Base-by-base conservation (phyloP, 2,888 invertebrate genomes). In the Orthonevra nobilis region DNA sequence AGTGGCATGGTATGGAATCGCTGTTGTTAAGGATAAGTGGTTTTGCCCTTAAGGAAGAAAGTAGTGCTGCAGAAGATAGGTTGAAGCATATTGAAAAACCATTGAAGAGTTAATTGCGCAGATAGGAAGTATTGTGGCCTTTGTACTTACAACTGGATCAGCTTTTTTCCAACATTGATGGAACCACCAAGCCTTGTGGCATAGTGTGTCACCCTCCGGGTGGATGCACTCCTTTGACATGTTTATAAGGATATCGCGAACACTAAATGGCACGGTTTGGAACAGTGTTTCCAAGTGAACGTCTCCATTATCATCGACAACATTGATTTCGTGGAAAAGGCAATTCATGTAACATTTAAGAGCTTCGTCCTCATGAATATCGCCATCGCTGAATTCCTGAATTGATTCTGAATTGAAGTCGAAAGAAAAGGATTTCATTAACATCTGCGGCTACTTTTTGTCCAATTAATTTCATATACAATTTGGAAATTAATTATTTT, bases 271-370 rank as follows among this genome's bases (percentile, higher is more conserved):
- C 23, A 85, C 17, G 6, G 81, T 54, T 10, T 81, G 81, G 14
- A 81, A 82, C 1, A 85, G 61, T 15, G 83, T 85, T 7, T 85
- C 85, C 42, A 85, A 83, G 60, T 86, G 85, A 14, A 86, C 82
- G 60, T 85, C 84, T 3, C 85, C 85, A 30, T 84, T 81, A 32
- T 85, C 85, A 48, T 85, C 83, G 14, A 86, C 82, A 30, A 84
- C 83, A 66, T 82, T 66, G 1, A 81, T 48, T 56, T 85, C 84
- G 68, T 85, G 84, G 56, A 86, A 86, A 19, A 86, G 36, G 70
- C 86, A 85, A 73, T 84, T 84, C 86, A 86, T 86, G 60, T 86
- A 86, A 70, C 85, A 86, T 77, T 85, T 86, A 9, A 86, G 81
- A 6, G 83, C 82, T 36, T 84, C 83, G 81, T 85, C 85, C 28